Conservation (phyloP, 2,888 invertebrate species). For the Clitarchus hookeri region DNA sequence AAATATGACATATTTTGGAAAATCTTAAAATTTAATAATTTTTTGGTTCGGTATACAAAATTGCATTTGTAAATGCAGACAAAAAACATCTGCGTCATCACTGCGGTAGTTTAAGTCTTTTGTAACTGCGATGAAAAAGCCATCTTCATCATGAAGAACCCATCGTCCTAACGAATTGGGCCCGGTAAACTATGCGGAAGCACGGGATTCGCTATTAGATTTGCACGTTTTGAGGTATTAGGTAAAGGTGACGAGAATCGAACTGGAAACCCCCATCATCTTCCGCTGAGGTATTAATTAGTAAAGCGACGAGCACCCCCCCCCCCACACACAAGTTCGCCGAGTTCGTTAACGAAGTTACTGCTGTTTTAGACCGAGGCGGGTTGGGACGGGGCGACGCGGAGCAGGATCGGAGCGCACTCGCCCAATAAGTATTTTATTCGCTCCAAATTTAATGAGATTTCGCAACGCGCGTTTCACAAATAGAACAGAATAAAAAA, state of each 20-base stretch:
- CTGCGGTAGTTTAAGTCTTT: no score
- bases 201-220: no score
- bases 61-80: no score
- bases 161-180: no score
- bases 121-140: no score
- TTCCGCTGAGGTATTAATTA: neutral
- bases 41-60: no score
- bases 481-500: neutral
- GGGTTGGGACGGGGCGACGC: neutral
- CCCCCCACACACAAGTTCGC: neutral
- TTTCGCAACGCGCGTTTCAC: neutral
- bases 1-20: no score
- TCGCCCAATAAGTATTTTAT: neutral
- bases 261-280: neutral
- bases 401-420: neutral
- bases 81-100: no score
- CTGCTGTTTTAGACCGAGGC: neutral
- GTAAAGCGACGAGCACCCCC: neutral
- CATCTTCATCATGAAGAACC: no score
- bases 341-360: conserved; percentile 14
- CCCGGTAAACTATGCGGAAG: no score
- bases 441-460: neutral
- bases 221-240: neutral
- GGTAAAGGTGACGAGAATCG: neutral
- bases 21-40: no score